Base-by-base conservation (phyloP, 2,888 invertebrate species). In the Cerastis rubricosa region DNA sequence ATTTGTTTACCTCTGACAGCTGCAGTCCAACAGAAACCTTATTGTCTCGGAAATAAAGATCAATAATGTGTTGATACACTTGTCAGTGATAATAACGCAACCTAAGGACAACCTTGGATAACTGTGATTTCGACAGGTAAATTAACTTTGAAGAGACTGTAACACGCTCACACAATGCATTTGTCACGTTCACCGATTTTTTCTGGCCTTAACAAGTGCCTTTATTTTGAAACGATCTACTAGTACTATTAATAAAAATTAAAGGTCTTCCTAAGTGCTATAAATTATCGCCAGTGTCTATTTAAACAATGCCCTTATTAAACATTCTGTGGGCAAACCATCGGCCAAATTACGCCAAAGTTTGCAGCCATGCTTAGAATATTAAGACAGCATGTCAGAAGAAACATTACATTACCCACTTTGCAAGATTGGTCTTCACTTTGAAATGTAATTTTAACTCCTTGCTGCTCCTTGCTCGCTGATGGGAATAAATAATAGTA, bases 271-370 rank as follows among this genome's bases (percentile, higher is more conserved):
- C 9, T 25, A 70, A 68, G n/a, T 59, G 40, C 49, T 61, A 47
- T 57, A 64, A 73, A 75, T 74, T 70, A 74, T 64, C 57, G 51
- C 47, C 57, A 63, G 45, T 75, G n/a, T 75, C 47, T 71, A 69
- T 66, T 80, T 69, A 57, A 72, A 59, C 59, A 74, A 76, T 77
- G 72, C 57, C 64, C 29, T 72, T 74, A 77, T 64, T 89, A 81
- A 43, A 69, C 61, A 89, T 88, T 89, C 84, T 72, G 35, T 66
- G 70, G 74, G 71, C 83, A 80, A 72, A 67, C 25, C 76, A 45
- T 66, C 68, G 61, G 49, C 61, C 76, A 85, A 88, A 89, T 89
- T 86, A 89, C 77, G 69, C 68, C 74, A 64, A 83, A 89, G 85
- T 87, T 85, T 85, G 76, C 47, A 71, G 57, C 45, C 77, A 72